Evolutionary conservation across 2,113 vertebrate genomes (phyloP), one percentile per base, ranked within the genome.

Genomic region (Microtus ochrogaster): DNA sequence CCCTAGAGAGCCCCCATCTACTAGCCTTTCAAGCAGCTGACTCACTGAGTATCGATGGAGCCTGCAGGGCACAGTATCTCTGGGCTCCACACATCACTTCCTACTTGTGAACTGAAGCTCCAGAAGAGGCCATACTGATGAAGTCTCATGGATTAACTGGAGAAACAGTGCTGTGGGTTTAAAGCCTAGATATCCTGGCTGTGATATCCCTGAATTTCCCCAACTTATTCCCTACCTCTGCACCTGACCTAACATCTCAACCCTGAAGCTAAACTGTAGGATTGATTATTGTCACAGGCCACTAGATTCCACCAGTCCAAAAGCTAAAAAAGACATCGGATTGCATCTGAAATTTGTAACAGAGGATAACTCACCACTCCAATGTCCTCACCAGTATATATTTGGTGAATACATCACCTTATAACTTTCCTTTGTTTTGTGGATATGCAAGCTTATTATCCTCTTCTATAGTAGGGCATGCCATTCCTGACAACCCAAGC

Each of bases 1-100:
- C 30, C 16, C 19, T 13, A 16, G 2, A 0, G 10, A 0, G 24
- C 5, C 30, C 13, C 13, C 0, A 1, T 7, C 21, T 26, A 1
- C 70, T 4, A 5, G 12, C 66, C 77, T 1, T 39, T 16, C 0
- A 3, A 7, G 36, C 7, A 33, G 13, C 65, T 41, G 33, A 5
- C 14, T 30, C 26, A 2, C 0, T 4, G 36, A 36, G 8, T 12
- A 5, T 0, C 1, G 0, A 4, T 36, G 47, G 22, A 39, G n/a
- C 28, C 13, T 9, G 30, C 9, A 3, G 30, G 22, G 39, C 44
- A 4, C 7, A 12, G 11, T 21, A 39, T 44, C 41, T 19, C 11
- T 36, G 52, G 21, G 4, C 2, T 5, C 9, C 28, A 22, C 1
- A 12, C 8, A 73, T 24, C 52, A 61, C 13, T 30, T 30, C 26